Evolutionary conservation across 2,888 invertebrate species (phyloP), one percentile per base, ranked within the genome.

Genomic region (Amiota communis): DNA sequence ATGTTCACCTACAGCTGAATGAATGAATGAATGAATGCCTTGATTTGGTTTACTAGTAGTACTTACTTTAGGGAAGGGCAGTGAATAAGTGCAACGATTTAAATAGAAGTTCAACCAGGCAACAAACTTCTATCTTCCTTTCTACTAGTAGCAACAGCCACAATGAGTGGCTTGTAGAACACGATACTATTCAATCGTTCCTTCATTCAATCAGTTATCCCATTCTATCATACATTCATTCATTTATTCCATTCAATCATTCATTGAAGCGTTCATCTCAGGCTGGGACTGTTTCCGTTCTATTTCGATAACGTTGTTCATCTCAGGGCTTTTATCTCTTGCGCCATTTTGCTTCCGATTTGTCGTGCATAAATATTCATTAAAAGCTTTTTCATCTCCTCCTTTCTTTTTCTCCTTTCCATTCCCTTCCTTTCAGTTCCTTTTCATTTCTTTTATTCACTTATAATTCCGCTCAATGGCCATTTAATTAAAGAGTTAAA

Each of bases 401-500:
- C 9, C 56, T 65, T n/a, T n/a, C n/a, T n/a, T n/a, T n/a, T n/a
- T n/a, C n/a, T n/a, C n/a, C n/a, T 65, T 3, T 63, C 63, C 63
- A 2, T 61, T 20, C 47, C 9, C 10, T 48, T 20, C 9, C 17
- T 12, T 48, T 65, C 8, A 3, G 47, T 63, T 46, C 3, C n/a
- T 47, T 63, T 63, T 47, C 9, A 11, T 47, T 46, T 23, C 46
- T 20, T n/a, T 63, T 63, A 46, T 59, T 59, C 59, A 59, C 8
- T 59, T 15, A 13, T 53, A 11, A 15, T 59, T 4, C 59, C 69
- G 74, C 77, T 83, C 83, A 85, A 83, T 83, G 85, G 84, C 81
- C 83, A 83, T 83, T 83, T 83, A 83, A 83, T 83, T 83, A 83
- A 83, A 83, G 83, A 85, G 83, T 84, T 83, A 75, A 77, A 76